Evolutionary conservation across 2,113 vertebrate genomes (phyloP).

Genomic region (Microtus richardsoni): DNA sequence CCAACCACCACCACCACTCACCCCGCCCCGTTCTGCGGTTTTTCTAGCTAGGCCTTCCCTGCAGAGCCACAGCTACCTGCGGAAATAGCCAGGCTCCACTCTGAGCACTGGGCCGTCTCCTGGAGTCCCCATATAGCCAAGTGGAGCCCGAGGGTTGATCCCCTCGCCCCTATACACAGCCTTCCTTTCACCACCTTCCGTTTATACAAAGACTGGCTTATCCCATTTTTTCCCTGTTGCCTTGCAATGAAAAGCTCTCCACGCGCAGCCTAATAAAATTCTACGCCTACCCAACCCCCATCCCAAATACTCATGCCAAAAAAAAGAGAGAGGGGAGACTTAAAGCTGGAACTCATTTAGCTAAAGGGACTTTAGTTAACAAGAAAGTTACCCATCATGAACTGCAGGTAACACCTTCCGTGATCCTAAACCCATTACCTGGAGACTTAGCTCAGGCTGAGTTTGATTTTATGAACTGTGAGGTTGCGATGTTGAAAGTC

Average conservation of each 20-base stretch:
- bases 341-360: conserved; percentile 91
- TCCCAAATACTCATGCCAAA: conserved; percentile 82
- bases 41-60: conserved; percentile 75
- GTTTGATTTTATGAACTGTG: conserved; percentile 91
- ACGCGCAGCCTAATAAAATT: conserved; percentile 90
- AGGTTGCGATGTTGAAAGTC: conserved; percentile 91
- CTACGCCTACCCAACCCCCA: conserved; percentile 84
- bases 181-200: conserved; percentile 93
- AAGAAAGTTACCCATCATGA: conserved; percentile 91
- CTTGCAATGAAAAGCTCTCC: conserved; percentile 90
- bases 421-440: conserved; percentile 91
- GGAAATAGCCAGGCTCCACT: conserved; percentile 84
- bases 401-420: conserved; percentile 90
- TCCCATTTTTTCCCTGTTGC: conserved; percentile 86
- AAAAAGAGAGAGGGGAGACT: conserved; percentile 77
- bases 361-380: conserved; percentile 90
- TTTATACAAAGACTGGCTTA: conserved; percentile 95
- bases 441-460: conserved; percentile 89
- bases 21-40: conserved; percentile 68
- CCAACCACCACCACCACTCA: neutral
- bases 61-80: conserved; percentile 83
- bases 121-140: conserved; percentile 85
- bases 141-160: conserved; percentile 91
- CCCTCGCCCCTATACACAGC: conserved; percentile 89
- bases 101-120: conserved; percentile 83